Evolutionary conservation across 2,888 invertebrate genomes (phyloP).

Genomic region (Conops quadrifasciatus): DNA sequence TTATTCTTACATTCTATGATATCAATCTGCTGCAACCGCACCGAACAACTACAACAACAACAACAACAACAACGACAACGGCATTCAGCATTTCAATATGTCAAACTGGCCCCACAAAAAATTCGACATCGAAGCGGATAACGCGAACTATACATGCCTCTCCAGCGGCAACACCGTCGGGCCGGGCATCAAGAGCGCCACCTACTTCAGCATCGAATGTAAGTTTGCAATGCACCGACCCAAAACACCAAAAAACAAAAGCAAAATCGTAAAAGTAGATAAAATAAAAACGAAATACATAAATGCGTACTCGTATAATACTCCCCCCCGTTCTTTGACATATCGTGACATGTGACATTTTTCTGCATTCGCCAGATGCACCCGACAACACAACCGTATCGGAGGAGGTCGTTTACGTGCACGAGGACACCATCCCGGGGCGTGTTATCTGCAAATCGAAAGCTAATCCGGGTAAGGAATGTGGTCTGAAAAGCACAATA

Average conservation of each 20-base stretch:
- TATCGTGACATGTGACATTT: conserved; percentile 38
- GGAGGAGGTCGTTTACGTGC: conserved; percentile 63
- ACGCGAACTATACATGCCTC: conserved; percentile 84
- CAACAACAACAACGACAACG: conserved; percentile 26
- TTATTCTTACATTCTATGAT: conserved; percentile 11
- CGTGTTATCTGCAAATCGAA: conserved; percentile 68
- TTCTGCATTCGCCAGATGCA: conserved; percentile 69
- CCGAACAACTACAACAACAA: not conserved
- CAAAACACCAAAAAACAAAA: not conserved
- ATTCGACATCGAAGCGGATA: conserved; percentile 79
- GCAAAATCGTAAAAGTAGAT: conserved; percentile 12
- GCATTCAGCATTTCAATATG: conserved; percentile 80
- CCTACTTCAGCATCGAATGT: conserved; percentile 91
- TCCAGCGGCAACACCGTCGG: conserved; percentile 82
- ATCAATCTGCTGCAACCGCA: no score
- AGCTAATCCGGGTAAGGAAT: conserved; percentile 66
- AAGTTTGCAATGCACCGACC: conserved; percentile 62
- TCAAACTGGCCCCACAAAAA: conserved; percentile 81
- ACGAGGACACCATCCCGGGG: conserved; percentile 67
- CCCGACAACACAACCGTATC: conserved; percentile 87
- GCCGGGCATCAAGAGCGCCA: conserved; percentile 81
- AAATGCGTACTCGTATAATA: no score
- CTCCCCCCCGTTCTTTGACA: not conserved
- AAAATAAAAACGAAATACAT: conserved; percentile 29
- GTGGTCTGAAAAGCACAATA: not conserved